Base-by-base conservation (phyloP, 35 echinoderm and acorn worm species). In the Acanthaster planci region DNA sequence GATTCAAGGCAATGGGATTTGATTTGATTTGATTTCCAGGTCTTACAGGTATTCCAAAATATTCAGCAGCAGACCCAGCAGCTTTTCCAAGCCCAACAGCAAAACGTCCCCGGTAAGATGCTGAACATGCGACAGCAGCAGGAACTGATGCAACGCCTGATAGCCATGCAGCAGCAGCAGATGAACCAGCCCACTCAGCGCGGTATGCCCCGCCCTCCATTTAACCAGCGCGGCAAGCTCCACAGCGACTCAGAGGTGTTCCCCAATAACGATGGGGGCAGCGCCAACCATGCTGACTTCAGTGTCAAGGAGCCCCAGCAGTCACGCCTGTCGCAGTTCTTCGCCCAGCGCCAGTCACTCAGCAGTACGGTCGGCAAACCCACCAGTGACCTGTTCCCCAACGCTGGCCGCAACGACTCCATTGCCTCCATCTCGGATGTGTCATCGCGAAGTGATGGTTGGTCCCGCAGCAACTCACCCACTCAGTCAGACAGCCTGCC, bases 401-500 rank as follows among this genome's bases (percentile, higher is more conserved):
- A 8, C 37, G 26, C 57, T 59, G 40, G 22, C 8, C 85, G 81
- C 14, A 59, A 32, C 26, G 58, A 92, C 36, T 82, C 90, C 14
- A 78, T 93, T 18, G 52, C 86, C 10, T 84, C 77, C 37, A 36
- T 89, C 23, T 83, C 90, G 22, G 86, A 97, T 72, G 52, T 83
- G 81, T 83, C 90, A 19, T 85, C 82, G 18, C 87, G 86, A 14
- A 39, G 85, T 53, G 86, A 88, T 40, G 87, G 80, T 34, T 94
- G 92, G 85, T 98, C 95, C 29, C 80, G 92, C 52, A 98, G 88
- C 85, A 94, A 93, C 59, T 98, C 95, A 26, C 95, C 95, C 51
- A 90, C 91, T 31, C 83, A 92, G 21, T 84, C 91, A 34, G 95
- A 98, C 15, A 92, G 86, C 86, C 40, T 88, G 42, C 92, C 95